These are phyloP conservation scores for Harpalus rubripes DNA, from an alignment of 2,888 invertebrate species.

Conservation along the genomic window DNA sequence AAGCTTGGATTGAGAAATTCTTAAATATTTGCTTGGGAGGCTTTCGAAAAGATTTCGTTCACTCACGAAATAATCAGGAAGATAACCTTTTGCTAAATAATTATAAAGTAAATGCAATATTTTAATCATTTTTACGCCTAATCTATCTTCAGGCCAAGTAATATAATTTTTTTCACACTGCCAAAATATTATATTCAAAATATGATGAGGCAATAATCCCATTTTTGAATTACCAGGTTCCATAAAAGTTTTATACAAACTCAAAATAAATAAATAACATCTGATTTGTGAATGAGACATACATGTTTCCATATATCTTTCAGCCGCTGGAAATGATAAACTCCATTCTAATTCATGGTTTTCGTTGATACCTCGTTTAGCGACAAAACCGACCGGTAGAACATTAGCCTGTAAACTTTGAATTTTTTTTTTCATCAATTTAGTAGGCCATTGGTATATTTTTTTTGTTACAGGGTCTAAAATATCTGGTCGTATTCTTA, in stretches of 20 bases:
- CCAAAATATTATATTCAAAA: slow-evolving; percentile 88
- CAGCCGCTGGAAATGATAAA: slow-evolving; percentile 87
- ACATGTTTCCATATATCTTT: slow-evolving; percentile 86
- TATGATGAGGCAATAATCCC: slow-evolving; percentile 85
- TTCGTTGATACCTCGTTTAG: slow-evolving; percentile 81
- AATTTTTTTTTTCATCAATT: slow-evolving; percentile 83
- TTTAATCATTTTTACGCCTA: slow-evolving; percentile 84
- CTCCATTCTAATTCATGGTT: slow-evolving; percentile 88
- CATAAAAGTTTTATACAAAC: slow-evolving; percentile 86
- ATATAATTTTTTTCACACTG: slow-evolving; percentile 86
- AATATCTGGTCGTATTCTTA: slow-evolving; percentile 80
- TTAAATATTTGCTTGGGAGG: slow-evolving; percentile 82
- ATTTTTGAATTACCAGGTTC: slow-evolving; percentile 83
- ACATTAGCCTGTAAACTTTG: slow-evolving; percentile 84
- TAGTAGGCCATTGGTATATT: slow-evolving; percentile 85
- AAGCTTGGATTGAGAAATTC: slow-evolving; percentile 83
- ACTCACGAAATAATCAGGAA: slow-evolving; percentile 86
- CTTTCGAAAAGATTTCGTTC: slow-evolving; percentile 87
- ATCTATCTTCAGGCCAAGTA: slow-evolving; percentile 86
- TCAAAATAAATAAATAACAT: slow-evolving; percentile 84
- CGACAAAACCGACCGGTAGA: slow-evolving; percentile 85
- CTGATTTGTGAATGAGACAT: slow-evolving; percentile 86
- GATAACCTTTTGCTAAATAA: slow-evolving; percentile 81
- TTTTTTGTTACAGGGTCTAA: slow-evolving; percentile 81
- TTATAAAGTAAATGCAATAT: slow-evolving; percentile 83